A percentile compares a stretch with the other conserved stretches of the same genome.
These are phyloP conservation scores for Halictus rubicundus DNA, from an alignment of 1,140 invertebrate species.

Conservation along the genomic window DNA sequence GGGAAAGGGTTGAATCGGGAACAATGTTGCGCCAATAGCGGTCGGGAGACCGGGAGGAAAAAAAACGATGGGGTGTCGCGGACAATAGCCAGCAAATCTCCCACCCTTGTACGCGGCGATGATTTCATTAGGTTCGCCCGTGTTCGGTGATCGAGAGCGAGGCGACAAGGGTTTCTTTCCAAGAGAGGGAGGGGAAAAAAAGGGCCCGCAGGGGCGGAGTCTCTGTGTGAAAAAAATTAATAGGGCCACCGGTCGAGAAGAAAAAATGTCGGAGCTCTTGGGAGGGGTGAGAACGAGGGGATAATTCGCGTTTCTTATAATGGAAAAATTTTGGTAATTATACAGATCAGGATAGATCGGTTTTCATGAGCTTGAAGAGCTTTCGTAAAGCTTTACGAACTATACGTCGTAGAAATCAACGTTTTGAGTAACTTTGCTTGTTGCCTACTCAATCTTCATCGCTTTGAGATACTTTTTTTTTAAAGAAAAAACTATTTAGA, in stretches of 20 bases:
- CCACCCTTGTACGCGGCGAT: constrained; percentile 67
- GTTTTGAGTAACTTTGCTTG: no score
- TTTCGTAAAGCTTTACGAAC: no score
- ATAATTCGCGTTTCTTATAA: not conserved
- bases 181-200: constrained; percentile 35
- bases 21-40: constrained; percentile 71
- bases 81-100: constrained; percentile 70
- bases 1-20: constrained; percentile 45
- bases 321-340: not conserved
- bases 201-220: constrained; percentile 54
- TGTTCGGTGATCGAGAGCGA: constrained; percentile 46
- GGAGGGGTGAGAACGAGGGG: not conserved
- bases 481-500: no score
- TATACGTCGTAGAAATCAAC: no score
- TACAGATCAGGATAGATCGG: no score
- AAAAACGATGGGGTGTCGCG: constrained; percentile 54
- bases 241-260: constrained; percentile 1
- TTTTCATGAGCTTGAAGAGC: no score
- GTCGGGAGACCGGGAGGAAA: constrained; percentile 37
- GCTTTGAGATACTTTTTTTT: no score
- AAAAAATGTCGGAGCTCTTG: not conserved
- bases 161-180: constrained; percentile 31
- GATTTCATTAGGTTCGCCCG: constrained; percentile 73
- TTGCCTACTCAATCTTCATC: no score
- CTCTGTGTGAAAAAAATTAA: constrained; percentile 54